phyloP scores from a whole-genome alignment of 1,140 invertebrate species.

The Papilio aristodemus region DNA sequence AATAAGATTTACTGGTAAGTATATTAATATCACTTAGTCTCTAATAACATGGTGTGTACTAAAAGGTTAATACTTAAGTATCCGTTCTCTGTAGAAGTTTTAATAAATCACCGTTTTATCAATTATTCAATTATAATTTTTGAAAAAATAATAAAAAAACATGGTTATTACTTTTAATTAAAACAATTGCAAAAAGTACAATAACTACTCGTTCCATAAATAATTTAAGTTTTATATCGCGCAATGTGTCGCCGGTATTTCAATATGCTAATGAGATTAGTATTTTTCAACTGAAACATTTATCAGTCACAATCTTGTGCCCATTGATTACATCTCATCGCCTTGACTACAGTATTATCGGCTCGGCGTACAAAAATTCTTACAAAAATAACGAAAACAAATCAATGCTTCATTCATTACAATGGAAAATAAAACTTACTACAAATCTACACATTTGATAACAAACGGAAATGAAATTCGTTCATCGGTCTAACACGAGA shows the following conservation, averaged over 20 bases:
- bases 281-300: constrained; percentile 42
- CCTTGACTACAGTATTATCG: constrained; percentile 29
- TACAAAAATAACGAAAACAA: constrained; percentile 35
- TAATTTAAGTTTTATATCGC: no score
- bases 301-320: constrained; percentile 36
- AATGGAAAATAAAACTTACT: constrained; percentile 38
- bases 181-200: no score
- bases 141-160: no score
- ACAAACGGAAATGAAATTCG: constrained; percentile 42
- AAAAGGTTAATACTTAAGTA: constrained; percentile 19
- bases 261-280: constrained; percentile 25
- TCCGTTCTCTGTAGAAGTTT: neutral
- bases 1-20: constrained; percentile 19
- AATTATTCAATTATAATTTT: neutral
- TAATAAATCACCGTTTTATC: neutral
- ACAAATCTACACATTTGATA: constrained; percentile 40
- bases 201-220: no score
- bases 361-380: constrained; percentile 33
- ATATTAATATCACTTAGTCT: constrained; percentile 16
- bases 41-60: constrained; percentile 6
- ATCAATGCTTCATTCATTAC: constrained; percentile 42
- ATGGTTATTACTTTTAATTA: no score
- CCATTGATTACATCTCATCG: constrained; percentile 22
- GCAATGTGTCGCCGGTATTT: neutral
- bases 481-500: constrained; percentile 36